Evolutionary conservation across 1,140 invertebrate species (phyloP), one percentile per base, ranked within the genome.

Genomic region (Aphidius gifuensis): DNA sequence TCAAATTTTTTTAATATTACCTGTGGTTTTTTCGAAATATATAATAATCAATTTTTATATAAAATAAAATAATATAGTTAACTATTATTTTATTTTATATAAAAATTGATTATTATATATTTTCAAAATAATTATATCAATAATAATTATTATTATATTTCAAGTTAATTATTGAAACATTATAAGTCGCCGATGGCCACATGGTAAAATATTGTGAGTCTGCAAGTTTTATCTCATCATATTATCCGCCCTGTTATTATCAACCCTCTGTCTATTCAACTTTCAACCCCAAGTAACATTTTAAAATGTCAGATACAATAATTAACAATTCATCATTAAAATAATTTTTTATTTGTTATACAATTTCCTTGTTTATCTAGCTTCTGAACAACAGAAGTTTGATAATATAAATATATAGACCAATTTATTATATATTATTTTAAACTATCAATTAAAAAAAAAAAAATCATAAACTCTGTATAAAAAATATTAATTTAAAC

Each of bases 211-310:
- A 46, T 21, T 42, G 16, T 8, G 9, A 7, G 32, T 23, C 51
- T n/a, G 45, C n/a, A 57, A 67, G 58, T 67, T 64, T 61, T 65
- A 65, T 53, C 61, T 62, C 70, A 73, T 75, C 67, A 69, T 73
- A 43, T 9, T 45, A 62, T 65, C 79, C 79, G 79, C 77, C 76
- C 79, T 81, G 77, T 81, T 73, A 81, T 81, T 81, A 80, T 79
- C 77, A 76, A 71, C 78, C 79, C 77, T 73, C 79, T 68, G 67
- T 69, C 74, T 69, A 78, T 80, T 80, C 79, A 74, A 75, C 73
- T 77, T 77, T 77, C 71, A 75, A 75, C 75, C 73, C 75, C 67
- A 42, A 45, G 21, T 32, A 39, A 43, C 4, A 58, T 9, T 44
- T 55, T 55, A 48, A 48, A 58, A 54, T 61, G 58, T 48, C 53